phyloP scores from a whole-genome alignment of 2,797 vertebrate genomes.

The Eptatretus atami region DNA sequence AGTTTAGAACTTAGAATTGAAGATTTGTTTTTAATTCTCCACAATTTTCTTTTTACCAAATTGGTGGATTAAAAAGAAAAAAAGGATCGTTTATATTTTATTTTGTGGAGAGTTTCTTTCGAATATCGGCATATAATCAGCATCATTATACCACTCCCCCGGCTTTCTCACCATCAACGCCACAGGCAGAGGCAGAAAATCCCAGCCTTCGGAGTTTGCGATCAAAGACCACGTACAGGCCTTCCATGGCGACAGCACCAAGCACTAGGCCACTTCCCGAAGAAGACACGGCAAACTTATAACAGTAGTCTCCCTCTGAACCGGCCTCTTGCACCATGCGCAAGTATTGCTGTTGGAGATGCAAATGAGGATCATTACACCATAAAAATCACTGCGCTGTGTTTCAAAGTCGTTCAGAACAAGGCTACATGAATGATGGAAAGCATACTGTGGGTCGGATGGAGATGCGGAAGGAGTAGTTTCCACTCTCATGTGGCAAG shows the following conservation, averaged over 20 bases:
- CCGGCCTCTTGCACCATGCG: slow-evolving; percentile 79
- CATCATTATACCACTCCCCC: too few species aligned
- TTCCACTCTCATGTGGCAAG: slow-evolving; percentile 73
- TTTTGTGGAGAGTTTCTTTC: too few species aligned
- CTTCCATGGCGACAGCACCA: slow-evolving; percentile 96
- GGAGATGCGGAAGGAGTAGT: slow-evolving; percentile 89
- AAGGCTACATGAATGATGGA: too few species aligned
- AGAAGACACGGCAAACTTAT: slow-evolving; percentile 90
- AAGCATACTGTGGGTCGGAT: slow-evolving; percentile 62
- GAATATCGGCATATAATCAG: too few species aligned
- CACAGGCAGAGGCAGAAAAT: slow-evolving; percentile 79
- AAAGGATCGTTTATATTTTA: too few species aligned
- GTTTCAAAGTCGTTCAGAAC: neutral
- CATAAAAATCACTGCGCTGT: fast-evolving
- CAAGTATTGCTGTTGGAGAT: slow-evolving; percentile 47
- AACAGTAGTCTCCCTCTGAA: slow-evolving; percentile 76
- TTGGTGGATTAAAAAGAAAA: too few species aligned
- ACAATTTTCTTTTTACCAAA: too few species aligned
- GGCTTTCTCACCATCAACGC: slow-evolving; percentile 24
- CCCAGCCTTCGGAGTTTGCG: slow-evolving; percentile 56
- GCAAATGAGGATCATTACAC: neutral
- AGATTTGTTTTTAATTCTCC: too few species aligned
- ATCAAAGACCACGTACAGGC: slow-evolving; percentile 87
- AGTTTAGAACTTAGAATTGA: too few species aligned
- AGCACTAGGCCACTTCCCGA: slow-evolving; percentile 84